These are phyloP conservation scores for Geodia barretti DNA, from an alignment of 37 sponge, comb jelly and placozoan genomes.

Conservation along the genomic window DNA sequence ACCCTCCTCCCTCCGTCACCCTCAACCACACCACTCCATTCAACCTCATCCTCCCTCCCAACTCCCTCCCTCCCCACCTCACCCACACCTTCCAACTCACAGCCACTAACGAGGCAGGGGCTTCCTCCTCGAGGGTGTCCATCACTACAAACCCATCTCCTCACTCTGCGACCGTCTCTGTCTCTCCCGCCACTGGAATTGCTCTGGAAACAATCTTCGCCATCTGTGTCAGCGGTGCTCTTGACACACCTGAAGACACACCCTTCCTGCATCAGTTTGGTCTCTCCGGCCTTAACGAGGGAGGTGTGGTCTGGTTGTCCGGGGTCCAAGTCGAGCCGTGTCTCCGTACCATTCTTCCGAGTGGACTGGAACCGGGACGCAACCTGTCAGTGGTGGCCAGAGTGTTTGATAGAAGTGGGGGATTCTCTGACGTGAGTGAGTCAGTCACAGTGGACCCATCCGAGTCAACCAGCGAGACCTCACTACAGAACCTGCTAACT, in stretches of 20 bases:
- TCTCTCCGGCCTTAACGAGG: not conserved
- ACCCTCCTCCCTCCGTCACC: not conserved
- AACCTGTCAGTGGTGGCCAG: constrained; percentile 24
- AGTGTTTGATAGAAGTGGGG: constrained; percentile 37
- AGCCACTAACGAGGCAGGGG: constrained; percentile 31
- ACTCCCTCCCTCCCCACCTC: constrained; percentile 12
- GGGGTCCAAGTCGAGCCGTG: constrained; percentile 16
- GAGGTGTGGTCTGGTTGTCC: constrained; percentile 46
- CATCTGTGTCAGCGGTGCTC: constrained; percentile 12
- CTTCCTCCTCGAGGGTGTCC: constrained; percentile 21
- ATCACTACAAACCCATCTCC: constrained; percentile 43
- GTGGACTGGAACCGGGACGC: not conserved
- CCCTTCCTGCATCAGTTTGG: constrained; percentile 74
- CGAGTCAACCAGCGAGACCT: not conserved
- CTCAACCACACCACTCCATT: constrained; percentile 12
- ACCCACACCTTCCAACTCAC: constrained; percentile 54
- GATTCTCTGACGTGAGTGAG: constrained; percentile 9
- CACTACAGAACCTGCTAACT: not conserved
- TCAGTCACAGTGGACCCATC: constrained; percentile 7
- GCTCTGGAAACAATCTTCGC: constrained; percentile 51
- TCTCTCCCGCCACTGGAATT: constrained; percentile 49
- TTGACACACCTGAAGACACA: constrained; percentile 8
- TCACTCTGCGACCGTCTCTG: not conserved
- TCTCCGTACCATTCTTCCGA: constrained; percentile 28
- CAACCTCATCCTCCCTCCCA: constrained; percentile 47